phyloP scores from a whole-genome alignment of 2,797 vertebrate species.

The Pseudocheirus occidentalis region DNA sequence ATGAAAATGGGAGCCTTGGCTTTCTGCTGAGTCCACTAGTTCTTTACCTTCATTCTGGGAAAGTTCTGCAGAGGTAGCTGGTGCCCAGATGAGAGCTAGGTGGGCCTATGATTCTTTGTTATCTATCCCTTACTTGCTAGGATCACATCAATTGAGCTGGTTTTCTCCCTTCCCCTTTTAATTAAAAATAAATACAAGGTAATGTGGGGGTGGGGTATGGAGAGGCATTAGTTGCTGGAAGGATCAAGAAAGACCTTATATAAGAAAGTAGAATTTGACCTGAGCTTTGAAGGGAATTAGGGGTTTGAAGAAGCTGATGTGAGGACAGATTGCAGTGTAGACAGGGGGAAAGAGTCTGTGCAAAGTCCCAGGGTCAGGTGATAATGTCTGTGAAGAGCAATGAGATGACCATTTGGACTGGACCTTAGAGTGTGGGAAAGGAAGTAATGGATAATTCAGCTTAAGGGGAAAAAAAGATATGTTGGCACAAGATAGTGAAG shows the following conservation, averaged over 20 bases:
- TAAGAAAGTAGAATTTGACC: neutral
- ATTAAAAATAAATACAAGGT: neutral
- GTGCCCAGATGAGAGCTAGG: neutral
- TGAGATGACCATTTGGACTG: neutral
- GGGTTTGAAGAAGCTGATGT: neutral
- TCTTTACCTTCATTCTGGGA: neutral
- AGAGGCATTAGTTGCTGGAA: neutral
- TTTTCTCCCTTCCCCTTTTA: neutral
- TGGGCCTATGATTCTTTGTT: neutral
- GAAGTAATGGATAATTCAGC: neutral
- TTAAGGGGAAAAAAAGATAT: neutral
- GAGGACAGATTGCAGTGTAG: neutral
- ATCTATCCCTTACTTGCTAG: neutral
- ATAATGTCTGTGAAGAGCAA: neutral
- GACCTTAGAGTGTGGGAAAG: neutral
- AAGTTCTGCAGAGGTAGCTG: neutral
- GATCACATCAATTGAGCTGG: neutral
- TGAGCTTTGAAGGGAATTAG: neutral
- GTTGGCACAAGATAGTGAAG: neutral
- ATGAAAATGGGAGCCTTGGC: neutral
- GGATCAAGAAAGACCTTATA: neutral
- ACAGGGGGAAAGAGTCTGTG: neutral
- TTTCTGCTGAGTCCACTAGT: neutral
- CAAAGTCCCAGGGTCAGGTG: neutral
- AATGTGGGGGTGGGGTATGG: neutral